These are phyloP conservation scores for Sebastes hubbsi DNA, from an alignment of 2,797 vertebrate species.

Conservation along the genomic window DNA sequence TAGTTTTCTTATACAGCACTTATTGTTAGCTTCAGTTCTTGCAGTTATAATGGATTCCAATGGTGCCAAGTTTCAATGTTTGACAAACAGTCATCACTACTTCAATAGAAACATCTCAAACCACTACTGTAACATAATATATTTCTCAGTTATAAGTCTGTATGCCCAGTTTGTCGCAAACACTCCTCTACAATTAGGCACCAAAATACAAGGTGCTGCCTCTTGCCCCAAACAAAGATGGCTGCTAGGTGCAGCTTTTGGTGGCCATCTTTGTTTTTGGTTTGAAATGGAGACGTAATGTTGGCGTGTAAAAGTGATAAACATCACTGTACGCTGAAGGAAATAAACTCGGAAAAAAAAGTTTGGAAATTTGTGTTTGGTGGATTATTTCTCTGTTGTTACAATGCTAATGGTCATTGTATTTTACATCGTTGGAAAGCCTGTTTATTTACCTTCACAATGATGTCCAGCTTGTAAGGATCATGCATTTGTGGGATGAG, in stretches of 20 bases:
- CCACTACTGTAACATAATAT: not conserved
- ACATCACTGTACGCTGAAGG: not conserved
- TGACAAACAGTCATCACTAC: not conserved
- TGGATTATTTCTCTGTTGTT: no score
- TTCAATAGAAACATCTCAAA: not conserved
- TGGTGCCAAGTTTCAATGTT: not conserved
- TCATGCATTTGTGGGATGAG: no score
- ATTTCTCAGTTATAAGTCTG: accelerated
- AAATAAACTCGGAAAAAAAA: not conserved
- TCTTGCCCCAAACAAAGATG: slow-evolving; percentile 14
- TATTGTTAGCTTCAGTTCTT: not conserved
- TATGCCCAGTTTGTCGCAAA: accelerated
- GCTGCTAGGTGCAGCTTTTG: not conserved
- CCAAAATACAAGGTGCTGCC: not conserved
- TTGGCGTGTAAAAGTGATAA: no score
- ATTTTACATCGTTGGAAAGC: no score
- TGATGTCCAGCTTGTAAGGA: no score
- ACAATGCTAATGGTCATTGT: no score
- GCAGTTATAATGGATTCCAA: not conserved
- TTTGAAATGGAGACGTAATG: not conserved
- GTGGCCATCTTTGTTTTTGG: slow-evolving; percentile 5
- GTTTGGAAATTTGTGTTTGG: no score
- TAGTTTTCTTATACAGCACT: not conserved
- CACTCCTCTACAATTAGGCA: not conserved
- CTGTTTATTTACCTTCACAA: no score